Percentiles rank a stretch among this genome's conserved stretches.
Evolutionary conservation across 2,797 vertebrate genomes (phyloP).

Genomic region (Sebastes oblongus): DNA sequence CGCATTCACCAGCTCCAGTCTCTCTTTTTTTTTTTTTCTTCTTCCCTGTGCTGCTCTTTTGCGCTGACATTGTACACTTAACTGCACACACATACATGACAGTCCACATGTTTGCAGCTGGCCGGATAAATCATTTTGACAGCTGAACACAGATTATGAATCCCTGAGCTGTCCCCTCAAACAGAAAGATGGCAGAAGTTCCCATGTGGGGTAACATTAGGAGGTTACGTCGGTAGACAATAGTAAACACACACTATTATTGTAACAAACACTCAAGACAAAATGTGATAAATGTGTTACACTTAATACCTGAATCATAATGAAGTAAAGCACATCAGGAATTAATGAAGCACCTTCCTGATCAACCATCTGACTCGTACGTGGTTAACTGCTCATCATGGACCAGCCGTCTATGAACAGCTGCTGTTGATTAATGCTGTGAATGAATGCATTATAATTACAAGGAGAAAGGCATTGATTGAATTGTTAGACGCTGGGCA

Average conservation of each 20-base stretch:
- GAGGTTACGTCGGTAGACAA: slow-evolving; percentile 12
- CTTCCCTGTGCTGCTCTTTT: neutral
- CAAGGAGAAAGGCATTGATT: neutral
- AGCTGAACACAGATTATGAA: slow-evolving; percentile 64
- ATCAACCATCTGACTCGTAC: neutral
- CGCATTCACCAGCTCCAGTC: slow-evolving; percentile 12
- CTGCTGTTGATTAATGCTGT: neutral
- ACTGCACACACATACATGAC: neutral
- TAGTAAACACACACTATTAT: slow-evolving; percentile 10
- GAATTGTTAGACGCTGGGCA: neutral
- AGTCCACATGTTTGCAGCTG: slow-evolving; percentile 55
- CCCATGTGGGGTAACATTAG: slow-evolving; percentile 31
- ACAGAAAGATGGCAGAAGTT: slow-evolving; percentile 27
- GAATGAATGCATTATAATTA: neutral
- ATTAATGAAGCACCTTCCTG: neutral
- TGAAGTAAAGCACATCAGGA: neutral
- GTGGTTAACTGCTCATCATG: neutral
- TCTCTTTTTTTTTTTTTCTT: neutral
- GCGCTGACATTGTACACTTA: slow-evolving; percentile 1
- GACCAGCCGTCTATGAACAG: neutral
- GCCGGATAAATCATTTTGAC: slow-evolving; percentile 69
- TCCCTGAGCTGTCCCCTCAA: slow-evolving; percentile 42
- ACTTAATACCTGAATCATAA: neutral
- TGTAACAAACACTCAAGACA: slow-evolving; percentile 1
- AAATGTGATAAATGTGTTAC: slow-evolving; percentile 5